Conservation (phyloP, 2,113 vertebrate genomes). For the Chloroceryle aenea region DNA sequence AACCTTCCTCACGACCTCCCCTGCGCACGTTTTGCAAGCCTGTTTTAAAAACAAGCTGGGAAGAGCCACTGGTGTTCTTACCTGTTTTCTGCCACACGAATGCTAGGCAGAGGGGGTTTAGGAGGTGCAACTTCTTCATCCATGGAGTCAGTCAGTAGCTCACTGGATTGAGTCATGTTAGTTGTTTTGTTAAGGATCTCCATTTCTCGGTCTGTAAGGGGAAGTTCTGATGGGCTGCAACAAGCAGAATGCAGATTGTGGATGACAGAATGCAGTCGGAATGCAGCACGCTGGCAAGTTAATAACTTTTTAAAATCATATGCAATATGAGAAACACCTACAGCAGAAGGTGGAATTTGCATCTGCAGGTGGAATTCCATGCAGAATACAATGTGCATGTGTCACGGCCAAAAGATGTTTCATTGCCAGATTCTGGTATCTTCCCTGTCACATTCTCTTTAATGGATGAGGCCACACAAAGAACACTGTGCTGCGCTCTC, state of each 20-base stretch:
- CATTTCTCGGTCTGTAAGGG: conserved; percentile 86
- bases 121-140: conserved; percentile 92
- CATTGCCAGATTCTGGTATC: background rate
- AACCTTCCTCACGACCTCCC: background rate
- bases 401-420: background rate
- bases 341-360: background rate
- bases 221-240: conserved; percentile 83
- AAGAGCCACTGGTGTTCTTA: background rate
- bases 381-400: background rate
- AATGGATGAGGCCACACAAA: background rate
- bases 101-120: conserved; percentile 94
- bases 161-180: conserved; percentile 72
- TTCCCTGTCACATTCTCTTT: background rate
- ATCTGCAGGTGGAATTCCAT: conserved; percentile 8
- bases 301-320: background rate
- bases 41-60: background rate
- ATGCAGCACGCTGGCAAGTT: background rate
- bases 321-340: background rate
- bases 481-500: background rate
- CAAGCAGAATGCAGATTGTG: background rate
- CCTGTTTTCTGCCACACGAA: conserved; percentile 94
- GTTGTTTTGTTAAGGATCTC: conserved; percentile 87
- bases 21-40: background rate
- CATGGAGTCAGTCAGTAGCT: conserved; percentile 78
- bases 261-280: background rate